Base-by-base conservation (phyloP, 2,113 vertebrate species). In the Hemiprocne comata region DNA sequence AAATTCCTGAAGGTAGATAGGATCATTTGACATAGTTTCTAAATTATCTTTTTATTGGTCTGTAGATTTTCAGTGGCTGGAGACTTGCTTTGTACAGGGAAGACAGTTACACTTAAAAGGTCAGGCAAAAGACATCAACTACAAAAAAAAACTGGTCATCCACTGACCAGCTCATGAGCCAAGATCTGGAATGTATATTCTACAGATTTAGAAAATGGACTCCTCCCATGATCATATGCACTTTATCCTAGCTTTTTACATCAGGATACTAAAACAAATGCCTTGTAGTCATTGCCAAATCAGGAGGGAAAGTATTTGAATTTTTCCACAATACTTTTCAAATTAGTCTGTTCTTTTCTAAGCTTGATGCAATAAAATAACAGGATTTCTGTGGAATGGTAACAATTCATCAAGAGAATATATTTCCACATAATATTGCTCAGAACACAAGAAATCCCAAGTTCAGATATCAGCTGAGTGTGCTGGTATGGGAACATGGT, bases 201-300 rank as follows among this genome's bases (percentile, higher is more conserved):
- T 48, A 88, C 50, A 74, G 50, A 89, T 69, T 67, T 23, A 95
- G 71, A 4, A 17, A 84, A 75, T 14, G 18, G 13, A 36, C 18
- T 89, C 66, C 44, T 84, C 38, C 46, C 62, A 38, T 26, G 36
- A 67, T 48, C 20, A 38, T 26, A 62, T 48, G 34, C 44, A 53
- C 33, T 92, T 82, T 44, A 60, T 78, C 50, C 71, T 53, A 66
- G 46, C 44, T 76, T 88, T 69, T 78, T 76, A 82, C 38, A 89
- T 42, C 13, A 64, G 46, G 46, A 70, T 64, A 51, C 69, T 93
- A 58, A 88, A 84, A 42, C 34, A 95, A 91, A 87, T 57, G 42
- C 83, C 78, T 97, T 87, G 58, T 76, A 80, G 54, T 89, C 64
- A 28, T 53, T 95, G 83, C 83, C 83, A 97, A 75, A 51, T 2